Percentiles rank a stretch among this genome's conserved stretches.
Conservation (phyloP, 53 echinoderm and acorn worm species). For the Actinopyga echinites region DNA sequence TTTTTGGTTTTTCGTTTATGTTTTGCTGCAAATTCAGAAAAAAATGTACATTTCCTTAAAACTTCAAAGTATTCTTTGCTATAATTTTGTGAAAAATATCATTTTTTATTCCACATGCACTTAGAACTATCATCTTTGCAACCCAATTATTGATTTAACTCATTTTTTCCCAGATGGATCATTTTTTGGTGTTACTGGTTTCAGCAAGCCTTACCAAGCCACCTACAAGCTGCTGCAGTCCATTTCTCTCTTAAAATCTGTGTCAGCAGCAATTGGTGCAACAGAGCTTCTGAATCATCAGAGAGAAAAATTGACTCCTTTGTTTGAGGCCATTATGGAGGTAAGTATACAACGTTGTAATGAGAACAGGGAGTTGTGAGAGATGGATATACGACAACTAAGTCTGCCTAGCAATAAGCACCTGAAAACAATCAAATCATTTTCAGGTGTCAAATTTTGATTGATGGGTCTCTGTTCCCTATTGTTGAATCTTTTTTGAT, state of each 20-base stretch:
- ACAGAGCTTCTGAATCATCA: not conserved
- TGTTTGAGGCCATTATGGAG: conserved; percentile 3
- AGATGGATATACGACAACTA: not conserved
- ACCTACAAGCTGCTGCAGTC: conserved; percentile 64
- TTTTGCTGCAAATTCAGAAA: too few relatives aligned
- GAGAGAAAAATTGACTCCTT: not conserved
- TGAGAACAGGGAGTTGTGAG: not conserved
- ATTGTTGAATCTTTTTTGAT: too few relatives aligned
- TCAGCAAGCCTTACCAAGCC: conserved; percentile 69
- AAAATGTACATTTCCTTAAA: too few relatives aligned
- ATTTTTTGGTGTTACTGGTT: conserved; percentile 73
- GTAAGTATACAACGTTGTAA: too few relatives aligned
- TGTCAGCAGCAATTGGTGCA: conserved; percentile 1
- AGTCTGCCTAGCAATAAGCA: not conserved
- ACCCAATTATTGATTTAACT: not conserved
- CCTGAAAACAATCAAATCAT: too few relatives aligned
- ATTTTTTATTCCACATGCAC: too few relatives aligned
- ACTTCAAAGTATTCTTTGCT: too few relatives aligned
- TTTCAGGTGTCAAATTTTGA: too few relatives aligned
- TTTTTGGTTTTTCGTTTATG: too few relatives aligned
- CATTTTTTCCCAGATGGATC: not conserved
- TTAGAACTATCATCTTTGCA: not conserved
- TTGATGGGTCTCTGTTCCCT: too few relatives aligned
- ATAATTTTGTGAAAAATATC: too few relatives aligned
- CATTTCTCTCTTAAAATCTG: conserved; percentile 40